Evolutionary conservation across 1,140 invertebrate species (phyloP).

Genomic region (Drosophila willistoni): DNA sequence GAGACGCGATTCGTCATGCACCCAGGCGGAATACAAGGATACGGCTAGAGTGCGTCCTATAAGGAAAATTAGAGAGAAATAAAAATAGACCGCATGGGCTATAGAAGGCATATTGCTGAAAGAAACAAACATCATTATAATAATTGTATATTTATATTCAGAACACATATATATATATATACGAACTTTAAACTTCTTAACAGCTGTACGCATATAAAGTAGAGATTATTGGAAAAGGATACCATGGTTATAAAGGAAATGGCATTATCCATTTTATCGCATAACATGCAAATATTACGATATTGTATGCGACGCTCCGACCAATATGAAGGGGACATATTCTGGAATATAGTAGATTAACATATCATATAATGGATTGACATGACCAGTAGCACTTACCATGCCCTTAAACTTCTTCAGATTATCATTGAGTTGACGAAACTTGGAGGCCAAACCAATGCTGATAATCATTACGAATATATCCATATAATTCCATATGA

Average conservation of each 20-base stretch:
- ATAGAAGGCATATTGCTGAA: conserved; percentile 77
- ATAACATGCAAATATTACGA: conserved; percentile 75
- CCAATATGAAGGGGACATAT: conserved; percentile 71
- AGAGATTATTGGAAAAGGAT: conserved; percentile 81
- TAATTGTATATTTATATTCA: too few relatives aligned
- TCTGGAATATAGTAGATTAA: conserved; percentile 34
- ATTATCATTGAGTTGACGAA: conserved; percentile 75
- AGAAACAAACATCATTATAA: not conserved
- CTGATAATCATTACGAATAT: conserved; percentile 81
- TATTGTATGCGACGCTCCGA: conserved; percentile 73
- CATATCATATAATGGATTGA: not conserved
- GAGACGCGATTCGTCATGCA: conserved; percentile 87
- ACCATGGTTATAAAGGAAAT: conserved; percentile 81
- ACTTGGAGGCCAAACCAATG: conserved; percentile 68
- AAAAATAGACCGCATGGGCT: conserved; percentile 85
- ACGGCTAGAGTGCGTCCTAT: conserved; percentile 86
- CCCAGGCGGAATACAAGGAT: conserved; percentile 85
- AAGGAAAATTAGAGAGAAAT: conserved; percentile 87
- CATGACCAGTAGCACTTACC: conserved; percentile 39
- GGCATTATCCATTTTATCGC: conserved; percentile 69
- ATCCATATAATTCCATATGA: conserved; percentile 82
- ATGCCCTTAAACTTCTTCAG: conserved; percentile 74
- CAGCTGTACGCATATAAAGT: conserved; percentile 81
- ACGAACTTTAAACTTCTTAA: conserved; percentile 74
- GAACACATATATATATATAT: not conserved